Conservation (phyloP, 92 coral and sea anemone genomes). For the Heliopora coerulea region DNA sequence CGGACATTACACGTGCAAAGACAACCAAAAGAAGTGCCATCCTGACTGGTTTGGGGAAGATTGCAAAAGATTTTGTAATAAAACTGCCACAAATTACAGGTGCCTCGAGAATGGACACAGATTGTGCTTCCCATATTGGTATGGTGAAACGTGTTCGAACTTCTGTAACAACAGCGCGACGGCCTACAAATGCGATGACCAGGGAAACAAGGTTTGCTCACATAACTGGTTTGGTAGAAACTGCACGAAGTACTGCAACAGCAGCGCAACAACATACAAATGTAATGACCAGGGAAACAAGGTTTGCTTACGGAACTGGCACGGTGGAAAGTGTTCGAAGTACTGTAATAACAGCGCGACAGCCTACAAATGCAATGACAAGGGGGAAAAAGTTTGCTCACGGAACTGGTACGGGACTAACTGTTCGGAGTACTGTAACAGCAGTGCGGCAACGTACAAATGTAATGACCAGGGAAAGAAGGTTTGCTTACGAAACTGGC, state of each 20-base stretch:
- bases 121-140: conserved; percentile 35
- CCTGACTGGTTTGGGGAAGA: conserved; percentile 32
- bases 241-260: conserved; percentile 43
- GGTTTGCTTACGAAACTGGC: conserved; percentile 43
- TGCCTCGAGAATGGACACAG: conserved; percentile 41
- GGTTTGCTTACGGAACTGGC: conserved; percentile 68
- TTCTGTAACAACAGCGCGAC: conserved; percentile 8
- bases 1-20: conserved; percentile 33
- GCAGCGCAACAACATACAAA: conserved; percentile 16
- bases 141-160: conserved; percentile 12
- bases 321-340: conserved; percentile 40
- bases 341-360: conserved; percentile 35
- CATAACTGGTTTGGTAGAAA: conserved; percentile 47
- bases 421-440: conserved; percentile 59
- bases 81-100: conserved; percentile 22
- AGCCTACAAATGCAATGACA: conserved; percentile 48
- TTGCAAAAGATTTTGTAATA: conserved; percentile 52
- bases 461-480: conserved; percentile 45
- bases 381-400: conserved; percentile 52
- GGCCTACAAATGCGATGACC: conserved; percentile 26
- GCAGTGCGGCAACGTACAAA: conserved; percentile 25
- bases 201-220: conserved; percentile 32
- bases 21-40: neutral
- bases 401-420: conserved; percentile 49
- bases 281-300: conserved; percentile 45